Percentiles rank a stretch among this genome's conserved stretches.
Evolutionary conservation across 92 coral and sea anemone genomes (phyloP).

Genomic region (Zoanthus gigantus): DNA sequence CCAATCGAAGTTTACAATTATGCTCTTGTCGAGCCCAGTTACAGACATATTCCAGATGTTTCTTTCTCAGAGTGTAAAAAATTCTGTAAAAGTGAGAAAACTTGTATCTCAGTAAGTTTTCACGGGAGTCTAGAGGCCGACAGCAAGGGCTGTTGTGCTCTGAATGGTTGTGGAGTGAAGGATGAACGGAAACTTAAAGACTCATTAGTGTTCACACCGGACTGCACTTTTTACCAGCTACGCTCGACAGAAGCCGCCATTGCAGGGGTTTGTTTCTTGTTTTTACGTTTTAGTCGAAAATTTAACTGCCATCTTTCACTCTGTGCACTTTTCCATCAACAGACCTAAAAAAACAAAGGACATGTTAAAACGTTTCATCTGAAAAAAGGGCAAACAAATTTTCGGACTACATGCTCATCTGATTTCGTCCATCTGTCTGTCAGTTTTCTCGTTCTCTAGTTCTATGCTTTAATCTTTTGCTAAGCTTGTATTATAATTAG

Average conservation of each 20-base stretch:
- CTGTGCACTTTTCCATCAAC: too few species aligned
- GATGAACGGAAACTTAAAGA: not conserved
- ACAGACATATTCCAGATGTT: not conserved
- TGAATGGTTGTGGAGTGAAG: not conserved
- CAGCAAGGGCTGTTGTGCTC: not conserved
- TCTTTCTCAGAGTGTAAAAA: slow-evolving; percentile 1
- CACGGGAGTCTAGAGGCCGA: not conserved
- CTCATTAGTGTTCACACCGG: not conserved
- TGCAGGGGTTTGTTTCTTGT: not conserved
- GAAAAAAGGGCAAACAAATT: too few species aligned
- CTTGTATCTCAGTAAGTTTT: not conserved
- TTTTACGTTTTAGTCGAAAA: too few species aligned
- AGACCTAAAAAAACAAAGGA: too few species aligned
- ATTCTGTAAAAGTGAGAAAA: slow-evolving; percentile 12
- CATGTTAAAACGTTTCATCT: too few species aligned
- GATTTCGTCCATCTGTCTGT: too few species aligned
- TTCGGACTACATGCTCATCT: too few species aligned
- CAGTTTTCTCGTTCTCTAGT: too few species aligned
- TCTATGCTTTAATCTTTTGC: too few species aligned
- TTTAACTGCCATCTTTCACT: too few species aligned
- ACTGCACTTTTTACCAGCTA: not conserved
- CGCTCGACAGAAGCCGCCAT: slow-evolving; percentile 20
- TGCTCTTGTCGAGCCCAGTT: not conserved
- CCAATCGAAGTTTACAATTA: not conserved
- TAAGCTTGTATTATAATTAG: too few species aligned